phyloP scores from a whole-genome alignment of 2,888 invertebrate species.

The Pachliopta kotzebuea region DNA sequence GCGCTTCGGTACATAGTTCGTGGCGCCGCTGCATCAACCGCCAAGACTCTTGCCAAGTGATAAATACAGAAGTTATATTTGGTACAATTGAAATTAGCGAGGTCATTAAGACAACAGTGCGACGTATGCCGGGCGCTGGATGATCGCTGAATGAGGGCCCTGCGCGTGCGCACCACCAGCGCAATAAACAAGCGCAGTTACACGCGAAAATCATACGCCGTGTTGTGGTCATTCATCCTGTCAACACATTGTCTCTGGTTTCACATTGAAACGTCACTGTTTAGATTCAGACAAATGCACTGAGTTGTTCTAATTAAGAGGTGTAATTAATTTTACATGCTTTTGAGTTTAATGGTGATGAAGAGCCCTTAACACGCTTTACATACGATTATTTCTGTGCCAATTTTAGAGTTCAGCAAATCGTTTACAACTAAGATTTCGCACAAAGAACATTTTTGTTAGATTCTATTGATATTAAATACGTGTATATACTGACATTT shows the following conservation, averaged over 20 bases:
- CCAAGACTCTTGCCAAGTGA: conserved; percentile 69
- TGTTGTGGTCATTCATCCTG: conserved; percentile 74
- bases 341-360: conserved; percentile 23
- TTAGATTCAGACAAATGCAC: conserved; percentile 71
- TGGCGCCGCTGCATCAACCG: conserved; percentile 37
- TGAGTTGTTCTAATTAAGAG: conserved; percentile 73
- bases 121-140: conserved; percentile 64
- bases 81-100: conserved; percentile 78
- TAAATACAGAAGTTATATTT: conserved; percentile 76
- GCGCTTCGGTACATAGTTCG: conserved; percentile 44
- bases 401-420: conserved; percentile 5
- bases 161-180: conserved; percentile 70
- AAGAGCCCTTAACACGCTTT: conserved; percentile 21
- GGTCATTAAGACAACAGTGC: conserved; percentile 65
- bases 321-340: conserved; percentile 62
- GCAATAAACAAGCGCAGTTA: conserved; percentile 72
- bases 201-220: conserved; percentile 72
- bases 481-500: neutral
- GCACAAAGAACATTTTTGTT: neutral
- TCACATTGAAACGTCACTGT: conserved; percentile 71
- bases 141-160: conserved; percentile 74
- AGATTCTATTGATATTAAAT: neutral
- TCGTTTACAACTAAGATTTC: neutral
- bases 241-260: conserved; percentile 75
- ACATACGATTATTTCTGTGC: conserved; percentile 7